Conservation (phyloP, 2,113 vertebrate genomes). For the Leptocoma aspasia region DNA sequence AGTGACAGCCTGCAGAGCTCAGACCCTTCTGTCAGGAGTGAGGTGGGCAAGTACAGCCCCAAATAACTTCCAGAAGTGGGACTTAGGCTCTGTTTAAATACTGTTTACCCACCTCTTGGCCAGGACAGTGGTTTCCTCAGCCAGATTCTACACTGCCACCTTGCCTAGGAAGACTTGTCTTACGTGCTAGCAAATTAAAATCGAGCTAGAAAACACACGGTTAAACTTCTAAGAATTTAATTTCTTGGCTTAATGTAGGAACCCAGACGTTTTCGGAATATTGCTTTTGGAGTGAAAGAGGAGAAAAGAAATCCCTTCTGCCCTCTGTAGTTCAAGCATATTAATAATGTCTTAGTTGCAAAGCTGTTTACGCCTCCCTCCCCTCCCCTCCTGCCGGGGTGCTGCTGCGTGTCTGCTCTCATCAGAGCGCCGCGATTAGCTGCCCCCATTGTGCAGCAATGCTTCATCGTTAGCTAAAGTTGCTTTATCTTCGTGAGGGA, state of each 20-base stretch:
- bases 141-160: neutral
- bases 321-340: conserved; percentile 52
- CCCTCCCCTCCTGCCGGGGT: conserved; percentile 46
- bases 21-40: neutral
- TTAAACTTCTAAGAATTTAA: neutral
- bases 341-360: conserved; percentile 59
- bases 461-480: conserved; percentile 51
- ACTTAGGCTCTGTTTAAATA: neutral
- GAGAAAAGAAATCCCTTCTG: conserved; percentile 61
- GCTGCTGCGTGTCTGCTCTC: conserved; percentile 12
- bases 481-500: conserved; percentile 44
- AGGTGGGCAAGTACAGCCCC: neutral
- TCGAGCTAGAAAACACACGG: neutral
- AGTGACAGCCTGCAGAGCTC: neutral
- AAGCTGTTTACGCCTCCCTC: conserved; percentile 55
- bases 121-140: neutral
- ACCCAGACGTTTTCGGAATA: conserved; percentile 38
- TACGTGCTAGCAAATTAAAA: neutral
- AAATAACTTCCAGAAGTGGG: neutral
- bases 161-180: conserved; percentile 10
- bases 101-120: neutral
- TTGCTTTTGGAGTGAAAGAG: conserved; percentile 18
- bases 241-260: conserved; percentile 28
- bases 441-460: neutral
- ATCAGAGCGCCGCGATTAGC: conserved; percentile 19